Percentiles rank a stretch among this genome's conserved stretches.
Evolutionary conservation across 2,113 vertebrate species (phyloP).

Genomic region (Rana temporaria): DNA sequence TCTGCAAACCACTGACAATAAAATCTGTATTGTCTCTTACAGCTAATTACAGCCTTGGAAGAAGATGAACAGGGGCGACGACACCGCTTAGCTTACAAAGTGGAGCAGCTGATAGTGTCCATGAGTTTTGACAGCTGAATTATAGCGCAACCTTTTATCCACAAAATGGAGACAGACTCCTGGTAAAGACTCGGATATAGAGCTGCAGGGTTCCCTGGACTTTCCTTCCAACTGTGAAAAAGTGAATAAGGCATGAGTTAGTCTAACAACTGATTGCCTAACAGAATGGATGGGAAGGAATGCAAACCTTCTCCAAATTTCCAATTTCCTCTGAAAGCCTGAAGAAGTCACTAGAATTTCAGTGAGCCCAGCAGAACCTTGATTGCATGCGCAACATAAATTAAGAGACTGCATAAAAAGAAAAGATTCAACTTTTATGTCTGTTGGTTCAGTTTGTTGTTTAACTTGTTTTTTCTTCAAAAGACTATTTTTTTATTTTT

Average conservation of each 20-base stretch:
- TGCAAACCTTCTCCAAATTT: slow-evolving; percentile 19
- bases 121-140: slow-evolving; percentile 98
- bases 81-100: slow-evolving; percentile 93
- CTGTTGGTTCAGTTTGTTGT: slow-evolving; percentile 46
- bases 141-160: slow-evolving; percentile 54
- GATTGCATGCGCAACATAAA: slow-evolving; percentile 54
- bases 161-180: slow-evolving; percentile 57
- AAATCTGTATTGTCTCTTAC: slow-evolving; percentile 18
- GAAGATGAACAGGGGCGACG: slow-evolving; percentile 93
- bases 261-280: slow-evolving; percentile 30
- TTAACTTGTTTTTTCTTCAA: slow-evolving; percentile 49
- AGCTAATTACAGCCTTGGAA: slow-evolving; percentile 93
- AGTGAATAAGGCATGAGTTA: slow-evolving; percentile 6
- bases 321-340: slow-evolving; percentile 15
- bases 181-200: slow-evolving; percentile 53
- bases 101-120: slow-evolving; percentile 92
- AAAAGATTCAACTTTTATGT: slow-evolving; percentile 54
- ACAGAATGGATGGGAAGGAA: slow-evolving; percentile 61
- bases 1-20: neutral
- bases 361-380: slow-evolving; percentile 14
- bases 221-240: slow-evolving; percentile 47
- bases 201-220: slow-evolving; percentile 31
- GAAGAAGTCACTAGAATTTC: slow-evolving; percentile 8
- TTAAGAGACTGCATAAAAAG: slow-evolving; percentile 44
- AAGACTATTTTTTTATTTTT: slow-evolving; percentile 44